Evolutionary conservation across 2,888 invertebrate species (phyloP).

Genomic region (Xestobium rufovillosum): DNA sequence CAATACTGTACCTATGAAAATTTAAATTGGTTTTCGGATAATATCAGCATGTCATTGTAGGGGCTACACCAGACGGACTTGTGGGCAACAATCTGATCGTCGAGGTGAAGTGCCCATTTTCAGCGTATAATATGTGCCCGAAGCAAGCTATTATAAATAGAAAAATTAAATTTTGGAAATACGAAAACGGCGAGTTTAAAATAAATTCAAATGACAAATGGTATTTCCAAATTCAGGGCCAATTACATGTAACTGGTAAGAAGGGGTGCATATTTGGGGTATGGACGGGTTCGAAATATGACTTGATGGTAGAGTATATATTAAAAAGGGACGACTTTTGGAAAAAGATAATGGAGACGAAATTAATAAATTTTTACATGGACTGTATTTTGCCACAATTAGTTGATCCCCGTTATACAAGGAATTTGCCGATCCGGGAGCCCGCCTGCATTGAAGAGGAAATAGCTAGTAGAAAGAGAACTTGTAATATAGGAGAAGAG

Average conservation of each 20-base stretch:
- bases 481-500: no score
- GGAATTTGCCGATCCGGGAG: conserved; percentile 7
- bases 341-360: conserved; percentile 7
- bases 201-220: conserved; percentile 13
- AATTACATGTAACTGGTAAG: conserved; percentile 9
- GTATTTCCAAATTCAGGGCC: conserved; percentile 13
- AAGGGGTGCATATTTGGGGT: conserved; percentile 11
- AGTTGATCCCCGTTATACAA: conserved; percentile 10
- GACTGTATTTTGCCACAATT: conserved; percentile 3
- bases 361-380: conserved; percentile 7
- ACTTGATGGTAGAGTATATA: conserved; percentile 9
- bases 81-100: background rate
- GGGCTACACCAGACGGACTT: conserved; percentile 2
- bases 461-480: no score
- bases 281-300: conserved; percentile 8
- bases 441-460: background rate
- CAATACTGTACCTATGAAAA: no score
- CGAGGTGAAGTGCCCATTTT: conserved; percentile 4
- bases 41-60: no score
- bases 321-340: conserved; percentile 4
- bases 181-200: conserved; percentile 7
- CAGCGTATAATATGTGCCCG: conserved; percentile 3
- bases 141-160: conserved; percentile 2
- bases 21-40: no score
- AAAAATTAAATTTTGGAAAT: conserved; percentile 10